These are phyloP conservation scores for Dendropsophus ebraccatus DNA, from an alignment of 2,113 vertebrate genomes.

Conservation along the genomic window DNA sequence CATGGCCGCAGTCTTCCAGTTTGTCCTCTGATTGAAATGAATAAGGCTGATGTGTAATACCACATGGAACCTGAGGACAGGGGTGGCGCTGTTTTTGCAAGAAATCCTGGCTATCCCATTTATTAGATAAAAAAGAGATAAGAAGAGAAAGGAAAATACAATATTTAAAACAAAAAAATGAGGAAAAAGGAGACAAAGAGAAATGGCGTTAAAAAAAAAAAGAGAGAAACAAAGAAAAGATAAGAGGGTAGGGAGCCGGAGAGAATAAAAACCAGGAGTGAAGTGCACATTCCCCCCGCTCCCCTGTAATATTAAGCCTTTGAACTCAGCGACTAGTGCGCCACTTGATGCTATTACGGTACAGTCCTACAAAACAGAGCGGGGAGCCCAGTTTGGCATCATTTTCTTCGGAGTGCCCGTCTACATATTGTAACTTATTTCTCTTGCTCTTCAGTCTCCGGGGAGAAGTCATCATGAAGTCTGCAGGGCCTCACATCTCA, in stretches of 20 bases:
- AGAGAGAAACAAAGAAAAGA: background rate
- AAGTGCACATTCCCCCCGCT: background rate
- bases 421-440: constrained; percentile 7
- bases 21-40: no score
- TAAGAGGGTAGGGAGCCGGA: background rate
- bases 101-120: no score
- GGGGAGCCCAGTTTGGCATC: background rate
- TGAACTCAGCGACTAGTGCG: background rate
- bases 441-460: background rate
- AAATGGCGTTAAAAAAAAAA: no score
- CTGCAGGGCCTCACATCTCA: constrained; percentile 22
- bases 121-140: no score
- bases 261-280: background rate
- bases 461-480: constrained; percentile 11
- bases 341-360: background rate
- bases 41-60: no score
- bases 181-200: no score
- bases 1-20: no score
- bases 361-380: background rate
- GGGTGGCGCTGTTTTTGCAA: no score
- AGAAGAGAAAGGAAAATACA: background rate
- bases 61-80: no score
- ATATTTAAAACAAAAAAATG: no score
- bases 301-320: background rate
- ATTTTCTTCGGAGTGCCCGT: background rate